Evolutionary conservation across 53 echinoderm and acorn worm genomes (phyloP), one percentile per base, ranked within the genome.

Genomic region (Echinometra lucunter): DNA sequence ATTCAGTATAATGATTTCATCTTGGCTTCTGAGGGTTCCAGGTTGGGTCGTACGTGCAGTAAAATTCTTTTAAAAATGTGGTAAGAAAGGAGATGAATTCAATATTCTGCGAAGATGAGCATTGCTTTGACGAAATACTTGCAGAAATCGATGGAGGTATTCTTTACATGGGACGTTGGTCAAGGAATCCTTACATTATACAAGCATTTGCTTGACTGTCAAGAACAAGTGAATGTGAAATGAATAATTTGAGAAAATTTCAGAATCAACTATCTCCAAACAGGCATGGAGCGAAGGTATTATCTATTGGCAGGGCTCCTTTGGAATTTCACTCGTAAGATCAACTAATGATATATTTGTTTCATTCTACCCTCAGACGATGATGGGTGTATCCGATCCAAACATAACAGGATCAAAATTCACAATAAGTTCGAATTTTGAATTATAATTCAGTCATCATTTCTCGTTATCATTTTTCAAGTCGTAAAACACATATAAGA

Each of bases 1-100:
- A 78, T 78, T 78, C 78, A 19, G 17, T 5, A 30, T 78, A 78
- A 78, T 78, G 78, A 78, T 78, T 78, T 38, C 78, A 21, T 19
- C 78, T 78, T 78, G 78, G 78, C 78, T 78, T 78, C 34, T 78
- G 78, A 78, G 78, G 78, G 78, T 42, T 78, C 78, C 42, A 78
- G 78, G 42, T 78, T 42, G 78, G 78, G 38, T 42, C 21, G 78
- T 10, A 19, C 78, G 40, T 78, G 42, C 38, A 6, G 40, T 78
- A 18, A 38, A 74, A 4, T 78, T 78, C 1, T 78, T 78, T 78
- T 11, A 2, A 69, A 69, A 11, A 15, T 63, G 69, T 69, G 69
- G 69, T 69, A 35, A 72, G 78, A 38, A 78, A 78, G 19, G 21
- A 42, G 23, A 40, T 78, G 42, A 21, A 78, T 78, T 78, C 78